These are phyloP conservation scores for Agriopis leucophaearia DNA, from an alignment of 2,888 invertebrate genomes.

Conservation along the genomic window DNA sequence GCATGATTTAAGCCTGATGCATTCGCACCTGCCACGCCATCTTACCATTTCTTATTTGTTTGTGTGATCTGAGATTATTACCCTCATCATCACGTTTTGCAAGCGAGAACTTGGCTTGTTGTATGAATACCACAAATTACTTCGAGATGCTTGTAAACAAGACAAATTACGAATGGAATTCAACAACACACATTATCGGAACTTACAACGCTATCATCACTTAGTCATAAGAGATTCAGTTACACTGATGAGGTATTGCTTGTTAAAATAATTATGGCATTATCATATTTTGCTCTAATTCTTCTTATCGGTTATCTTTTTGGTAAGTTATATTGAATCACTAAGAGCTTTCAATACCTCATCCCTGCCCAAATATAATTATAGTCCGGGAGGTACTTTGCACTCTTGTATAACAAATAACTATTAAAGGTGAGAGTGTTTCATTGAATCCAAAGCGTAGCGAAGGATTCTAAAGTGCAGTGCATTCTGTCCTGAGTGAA, in stretches of 20 bases:
- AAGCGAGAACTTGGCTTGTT: background rate
- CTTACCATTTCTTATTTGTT: too few species aligned
- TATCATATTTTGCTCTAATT: background rate
- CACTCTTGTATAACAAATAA: too few species aligned
- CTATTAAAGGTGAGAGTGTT: too few species aligned
- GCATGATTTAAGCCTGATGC: too few species aligned
- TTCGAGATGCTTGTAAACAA: conserved; percentile 8
- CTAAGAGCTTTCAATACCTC: too few species aligned
- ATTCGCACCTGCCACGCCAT: too few species aligned
- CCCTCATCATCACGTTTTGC: too few species aligned
- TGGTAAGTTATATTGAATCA: conserved; percentile 2
- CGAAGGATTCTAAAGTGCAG: too few species aligned
- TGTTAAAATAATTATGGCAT: conserved; percentile 3
- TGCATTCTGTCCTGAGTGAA: too few species aligned
- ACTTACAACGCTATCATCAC: background rate
- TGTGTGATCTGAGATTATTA: too few species aligned
- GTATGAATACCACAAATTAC: background rate
- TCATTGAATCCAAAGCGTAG: too few species aligned
- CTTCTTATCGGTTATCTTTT: conserved; percentile 13
- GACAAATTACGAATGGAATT: background rate
- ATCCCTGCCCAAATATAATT: background rate
- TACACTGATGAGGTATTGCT: background rate
- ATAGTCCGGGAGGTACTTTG: too few species aligned
- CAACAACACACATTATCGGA: background rate
- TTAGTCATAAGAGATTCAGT: background rate